phyloP scores from a whole-genome alignment of 1,140 invertebrate genomes.

The Spodoptera litura region DNA sequence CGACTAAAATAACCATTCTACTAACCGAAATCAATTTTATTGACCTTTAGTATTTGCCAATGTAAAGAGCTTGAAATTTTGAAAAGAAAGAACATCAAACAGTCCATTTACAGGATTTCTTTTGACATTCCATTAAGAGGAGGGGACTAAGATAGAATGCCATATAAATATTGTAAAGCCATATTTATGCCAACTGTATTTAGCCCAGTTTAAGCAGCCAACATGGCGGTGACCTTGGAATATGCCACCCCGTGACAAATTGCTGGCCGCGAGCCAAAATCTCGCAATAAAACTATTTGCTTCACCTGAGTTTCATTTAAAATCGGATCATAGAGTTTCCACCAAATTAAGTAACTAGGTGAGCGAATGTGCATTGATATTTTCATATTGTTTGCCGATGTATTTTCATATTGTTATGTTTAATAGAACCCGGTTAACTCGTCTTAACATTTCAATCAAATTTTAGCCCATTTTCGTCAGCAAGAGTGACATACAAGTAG shows the following conservation, averaged over 20 bases:
- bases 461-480: no score
- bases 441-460: no score
- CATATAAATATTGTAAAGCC: background rate
- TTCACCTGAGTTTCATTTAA: slow-evolving; percentile 30
- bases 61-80: no score
- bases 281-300: slow-evolving; percentile 17
- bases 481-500: no score
- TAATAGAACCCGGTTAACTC: no score
- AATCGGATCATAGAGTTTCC: background rate
- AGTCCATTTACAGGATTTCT: background rate
- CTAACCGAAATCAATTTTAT: no score
- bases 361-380: no score
- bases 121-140: background rate
- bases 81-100: no score
- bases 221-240: slow-evolving; percentile 2
- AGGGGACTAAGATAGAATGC: background rate
- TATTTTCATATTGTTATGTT: no score
- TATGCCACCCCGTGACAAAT: slow-evolving; percentile 5
- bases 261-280: slow-evolving; percentile 16
- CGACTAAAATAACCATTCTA: no score
- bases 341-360: background rate
- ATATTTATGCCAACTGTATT: slow-evolving; percentile 9
- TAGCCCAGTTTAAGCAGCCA: background rate
- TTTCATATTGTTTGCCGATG: no score
- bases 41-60: no score